Base-by-base conservation (phyloP, 2,797 vertebrate genomes). In the Sebastes steindachneri region DNA sequence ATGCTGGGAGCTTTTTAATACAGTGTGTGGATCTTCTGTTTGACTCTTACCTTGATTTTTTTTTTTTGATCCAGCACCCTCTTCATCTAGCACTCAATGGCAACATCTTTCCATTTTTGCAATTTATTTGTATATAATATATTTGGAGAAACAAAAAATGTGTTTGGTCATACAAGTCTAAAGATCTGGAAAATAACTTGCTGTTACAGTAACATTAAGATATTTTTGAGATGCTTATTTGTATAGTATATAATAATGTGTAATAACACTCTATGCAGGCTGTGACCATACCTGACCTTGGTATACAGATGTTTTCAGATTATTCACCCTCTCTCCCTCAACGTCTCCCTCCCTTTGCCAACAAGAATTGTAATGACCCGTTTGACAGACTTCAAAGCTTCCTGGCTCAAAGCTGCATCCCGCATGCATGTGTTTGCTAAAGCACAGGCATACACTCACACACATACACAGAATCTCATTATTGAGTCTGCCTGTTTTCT, bases 361-460 rank as follows among this genome's bases (percentile, higher is more conserved):
- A 77, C 51, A 86, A 68, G 75, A 87, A 88, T 37, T 35, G 71
- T 80, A 86, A 83, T 77, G 80, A 88, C 66, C 53, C 26, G 1
- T 79, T 67, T 35, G 29, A 68, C 29, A 71, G 53, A 81, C 80
- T 90, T 91, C 77, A 91, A 90, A 74, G 63, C 55, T 73, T 71
- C 58, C 59, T 23, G 74, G 41, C 55, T 83, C 73, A 71, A 53
- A 74, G 63, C 55, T 73, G 63, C 71, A 70, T 73, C 75, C 77
- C 53, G 26, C 68, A 63, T 69, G 63, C 35, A 75, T 9, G 37
- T 29, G 59, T 79, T 75, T 68, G 58, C 21, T 74, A 69, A 79
- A 63, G 75, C 69, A 26, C 25, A 69, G 14, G 28, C 53, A 62
- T 69, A 26, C 75, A 63, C 73, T 66, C 31, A 60, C 17, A 23